These are phyloP conservation scores for Drosophila maculinotata DNA, from an alignment of 2,888 invertebrate genomes.

Conservation along the genomic window DNA sequence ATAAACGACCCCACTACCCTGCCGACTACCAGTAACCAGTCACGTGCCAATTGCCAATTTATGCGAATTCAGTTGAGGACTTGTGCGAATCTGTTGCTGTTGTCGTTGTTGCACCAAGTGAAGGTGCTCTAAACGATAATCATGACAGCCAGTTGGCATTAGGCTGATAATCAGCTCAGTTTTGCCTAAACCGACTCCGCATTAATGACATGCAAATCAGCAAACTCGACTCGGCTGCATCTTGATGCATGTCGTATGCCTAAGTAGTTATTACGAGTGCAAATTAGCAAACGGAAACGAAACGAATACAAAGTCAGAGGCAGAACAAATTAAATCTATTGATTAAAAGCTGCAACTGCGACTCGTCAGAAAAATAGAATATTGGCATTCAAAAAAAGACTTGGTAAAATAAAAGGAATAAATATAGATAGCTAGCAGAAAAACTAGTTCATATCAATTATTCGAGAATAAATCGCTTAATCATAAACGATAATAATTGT, in stretches of 20 bases:
- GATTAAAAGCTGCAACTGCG: neutral
- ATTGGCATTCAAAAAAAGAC: too few relatives aligned
- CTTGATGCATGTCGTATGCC: slow-evolving; percentile 5
- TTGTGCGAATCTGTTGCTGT: slow-evolving; percentile 1
- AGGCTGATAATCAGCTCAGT: slow-evolving; percentile 35
- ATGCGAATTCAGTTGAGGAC: slow-evolving; percentile 22
- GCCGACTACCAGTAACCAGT: slow-evolving; percentile 25
- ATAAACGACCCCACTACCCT: slow-evolving; percentile 7
- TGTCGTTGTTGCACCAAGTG: neutral
- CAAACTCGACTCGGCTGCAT: neutral
- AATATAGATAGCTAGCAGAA: too few relatives aligned
- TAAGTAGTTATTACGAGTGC: slow-evolving; percentile 7
- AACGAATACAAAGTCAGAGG: neutral
- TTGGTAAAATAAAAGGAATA: too few relatives aligned
- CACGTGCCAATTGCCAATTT: slow-evolving; percentile 50
- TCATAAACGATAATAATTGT: slow-evolving; percentile 7
- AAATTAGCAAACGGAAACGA: slow-evolving; percentile 18
- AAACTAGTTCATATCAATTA: too few relatives aligned
- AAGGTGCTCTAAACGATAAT: slow-evolving; percentile 28
- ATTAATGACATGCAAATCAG: slow-evolving; percentile 35
- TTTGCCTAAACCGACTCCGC: slow-evolving; percentile 2
- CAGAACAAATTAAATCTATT: neutral
- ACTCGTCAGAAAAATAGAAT: too few relatives aligned
- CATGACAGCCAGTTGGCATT: slow-evolving; percentile 37
- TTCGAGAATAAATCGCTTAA: neutral